Conservation (phyloP, 2,113 vertebrate species). For the Ifrita kowaldi region DNA sequence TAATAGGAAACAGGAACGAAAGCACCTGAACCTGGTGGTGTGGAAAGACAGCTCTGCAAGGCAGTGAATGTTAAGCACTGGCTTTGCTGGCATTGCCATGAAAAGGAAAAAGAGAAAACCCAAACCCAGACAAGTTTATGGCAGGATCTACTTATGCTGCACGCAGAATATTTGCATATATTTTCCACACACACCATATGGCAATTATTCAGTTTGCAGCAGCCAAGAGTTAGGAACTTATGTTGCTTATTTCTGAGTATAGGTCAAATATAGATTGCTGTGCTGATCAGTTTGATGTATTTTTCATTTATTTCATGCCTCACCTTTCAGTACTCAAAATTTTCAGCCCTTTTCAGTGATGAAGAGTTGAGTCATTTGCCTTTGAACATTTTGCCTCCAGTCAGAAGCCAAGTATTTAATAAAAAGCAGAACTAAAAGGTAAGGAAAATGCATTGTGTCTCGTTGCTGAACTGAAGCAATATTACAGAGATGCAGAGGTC, state of each 20-base stretch:
- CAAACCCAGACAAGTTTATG: neutral
- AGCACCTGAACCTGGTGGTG: neutral
- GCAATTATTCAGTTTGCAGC: neutral
- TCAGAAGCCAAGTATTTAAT: neutral
- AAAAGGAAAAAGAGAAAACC: neutral
- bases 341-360: neutral
- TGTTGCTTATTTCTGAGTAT: neutral
- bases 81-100: neutral
- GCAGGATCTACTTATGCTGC: neutral
- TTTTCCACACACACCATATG: conserved; percentile 23
- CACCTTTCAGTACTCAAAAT: neutral
- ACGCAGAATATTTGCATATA: neutral
- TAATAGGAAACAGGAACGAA: neutral
- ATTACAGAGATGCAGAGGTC: neutral
- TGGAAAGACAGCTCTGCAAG: neutral
- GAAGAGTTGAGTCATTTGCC: neutral
- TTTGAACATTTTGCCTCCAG: neutral
- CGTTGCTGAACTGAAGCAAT: neutral
- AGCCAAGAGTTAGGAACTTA: neutral
- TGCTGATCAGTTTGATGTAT: neutral
- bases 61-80: neutral
- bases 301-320: neutral
- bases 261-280: neutral
- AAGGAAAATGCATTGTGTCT: neutral
- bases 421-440: neutral